These are phyloP conservation scores for Drosophila punjabiensis DNA, from an alignment of 1,140 invertebrate species.

Conservation along the genomic window DNA sequence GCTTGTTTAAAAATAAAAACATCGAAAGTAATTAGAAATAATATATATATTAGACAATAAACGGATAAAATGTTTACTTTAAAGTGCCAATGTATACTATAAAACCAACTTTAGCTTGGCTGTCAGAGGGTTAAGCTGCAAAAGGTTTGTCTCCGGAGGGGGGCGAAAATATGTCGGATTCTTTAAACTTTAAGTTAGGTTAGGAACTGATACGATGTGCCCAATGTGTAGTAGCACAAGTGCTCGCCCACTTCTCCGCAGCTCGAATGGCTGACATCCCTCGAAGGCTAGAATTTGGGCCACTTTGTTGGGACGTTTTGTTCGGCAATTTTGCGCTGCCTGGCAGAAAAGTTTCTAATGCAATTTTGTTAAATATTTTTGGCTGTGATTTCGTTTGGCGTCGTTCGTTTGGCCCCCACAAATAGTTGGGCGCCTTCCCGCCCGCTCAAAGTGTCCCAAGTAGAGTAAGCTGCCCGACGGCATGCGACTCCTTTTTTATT, in stretches of 20 bases:
- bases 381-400: constrained; percentile 61
- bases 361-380: constrained; percentile 75
- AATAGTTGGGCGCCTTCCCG: constrained; percentile 51
- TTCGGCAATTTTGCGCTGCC: constrained; percentile 35
- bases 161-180: constrained; percentile 5
- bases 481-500: constrained; percentile 20
- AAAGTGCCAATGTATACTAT: background rate
- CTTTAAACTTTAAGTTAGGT: constrained; percentile 25
- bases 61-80: background rate
- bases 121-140: constrained; percentile 20
- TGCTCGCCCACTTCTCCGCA: background rate
- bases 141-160: background rate
- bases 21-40: background rate
- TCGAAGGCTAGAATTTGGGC: constrained; percentile 19
- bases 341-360: constrained; percentile 72
- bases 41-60: too few species aligned
- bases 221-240: constrained; percentile 14
- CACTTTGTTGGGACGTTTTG: constrained; percentile 60
- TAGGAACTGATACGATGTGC: constrained; percentile 31
- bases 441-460: constrained; percentile 21
- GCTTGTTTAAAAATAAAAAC: background rate
- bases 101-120: too few species aligned
- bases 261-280: constrained; percentile 18
- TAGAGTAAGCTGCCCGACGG: constrained; percentile 12
- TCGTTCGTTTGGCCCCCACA: constrained; percentile 11